phyloP scores from a whole-genome alignment of 2,113 vertebrate species.

The Castor canadensis region DNA sequence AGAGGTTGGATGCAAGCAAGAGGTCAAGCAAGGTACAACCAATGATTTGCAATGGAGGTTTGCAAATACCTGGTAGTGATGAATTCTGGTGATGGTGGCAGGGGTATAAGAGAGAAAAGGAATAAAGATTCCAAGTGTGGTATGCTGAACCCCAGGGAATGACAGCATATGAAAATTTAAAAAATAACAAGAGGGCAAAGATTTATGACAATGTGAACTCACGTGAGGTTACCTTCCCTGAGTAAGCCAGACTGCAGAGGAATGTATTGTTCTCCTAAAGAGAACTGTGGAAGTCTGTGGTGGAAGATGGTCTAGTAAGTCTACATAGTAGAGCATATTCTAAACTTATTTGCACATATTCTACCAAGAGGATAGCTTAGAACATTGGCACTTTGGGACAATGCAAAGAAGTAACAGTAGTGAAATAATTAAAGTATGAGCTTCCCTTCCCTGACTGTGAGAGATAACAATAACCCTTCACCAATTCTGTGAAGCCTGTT shows the following conservation, averaged over 20 bases:
- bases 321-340: background rate
- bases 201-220: background rate
- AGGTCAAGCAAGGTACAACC: background rate
- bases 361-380: background rate
- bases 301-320: background rate
- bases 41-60: background rate
- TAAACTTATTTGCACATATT: background rate
- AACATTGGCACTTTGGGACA: background rate
- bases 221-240: background rate
- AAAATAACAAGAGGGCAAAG: background rate
- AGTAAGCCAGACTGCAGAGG: background rate
- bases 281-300: background rate
- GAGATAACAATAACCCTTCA: background rate
- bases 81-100: background rate
- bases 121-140: background rate
- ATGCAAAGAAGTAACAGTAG: background rate
- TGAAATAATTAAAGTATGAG: background rate
- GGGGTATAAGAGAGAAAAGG: background rate
- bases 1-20: background rate
- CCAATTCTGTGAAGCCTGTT: background rate
- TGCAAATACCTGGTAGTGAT: background rate
- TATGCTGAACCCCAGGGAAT: background rate
- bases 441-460: background rate
- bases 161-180: background rate
- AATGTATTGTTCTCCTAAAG: background rate